Base-by-base conservation (phyloP, 2,113 vertebrate genomes). In the Hiodon tergisus region DNA sequence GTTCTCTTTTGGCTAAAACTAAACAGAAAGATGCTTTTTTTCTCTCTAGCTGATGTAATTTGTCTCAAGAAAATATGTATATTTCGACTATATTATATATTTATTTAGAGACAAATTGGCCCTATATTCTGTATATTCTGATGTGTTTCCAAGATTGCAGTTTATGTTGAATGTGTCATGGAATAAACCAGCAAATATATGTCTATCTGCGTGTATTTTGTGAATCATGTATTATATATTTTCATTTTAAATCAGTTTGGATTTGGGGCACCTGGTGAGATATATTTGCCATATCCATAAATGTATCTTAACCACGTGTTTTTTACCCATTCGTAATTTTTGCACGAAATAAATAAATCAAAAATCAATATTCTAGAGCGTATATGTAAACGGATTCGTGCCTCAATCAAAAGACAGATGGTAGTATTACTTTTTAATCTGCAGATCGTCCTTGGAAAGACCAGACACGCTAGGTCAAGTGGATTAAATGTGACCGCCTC, bases 141-240 rank as follows among this genome's bases (percentile, higher is more conserved):
- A 72, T 62, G 55, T 77, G 78, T 80, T 76, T 77, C 60, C 73
- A 84, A 81, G 79, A 85, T 82, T 3, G 86, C 82, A 81, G 88
- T 91, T 92, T 94, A 90, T 92, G 90, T 93, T 90, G 88, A 89
- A 84, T 86, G 93, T 93, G 88, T 92, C 91, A 85, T 91, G 92
- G 87, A 94, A 93, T 94, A 93, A 95, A 94, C 81, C 82, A 73
- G 82, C 75, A 87, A 80, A 78, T 77, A 81, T 54, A 75, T 53
- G 9, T 67, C n/a, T 9, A 11, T 76, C 14, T 67, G 47, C 74
- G 47, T 81, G 78, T 17, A 14, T 76, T 77, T 71, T 48, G 61
- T 58, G 16, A 46, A 62, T 5, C 16, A 11, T 48, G 10, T 47
- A 4, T 47, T 66, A 9, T 46, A 47, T 63, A 13, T 53, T 67